Percentiles rank a stretch among this genome's conserved stretches.
Conservation (phyloP, 1,140 invertebrate genomes). For the Chymomyza costata region DNA sequence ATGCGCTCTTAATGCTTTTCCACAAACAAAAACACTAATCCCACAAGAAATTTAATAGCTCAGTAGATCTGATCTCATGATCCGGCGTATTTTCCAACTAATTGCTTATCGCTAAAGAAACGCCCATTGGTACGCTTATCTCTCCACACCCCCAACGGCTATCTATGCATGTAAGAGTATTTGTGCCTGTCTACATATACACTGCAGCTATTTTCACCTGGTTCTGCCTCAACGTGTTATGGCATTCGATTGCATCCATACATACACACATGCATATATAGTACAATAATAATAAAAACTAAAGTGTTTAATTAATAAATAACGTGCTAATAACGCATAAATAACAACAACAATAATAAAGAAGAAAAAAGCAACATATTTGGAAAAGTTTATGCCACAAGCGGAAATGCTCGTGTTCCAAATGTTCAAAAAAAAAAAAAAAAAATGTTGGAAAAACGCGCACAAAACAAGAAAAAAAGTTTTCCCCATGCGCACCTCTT, state of each 20-base stretch:
- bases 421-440: slow-evolving; percentile 25
- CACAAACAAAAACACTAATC: too few species aligned
- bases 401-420: slow-evolving; percentile 12
- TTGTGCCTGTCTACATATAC: too few species aligned
- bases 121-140: slow-evolving; percentile 11
- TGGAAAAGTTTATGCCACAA: slow-evolving; percentile 11
- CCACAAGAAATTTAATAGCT: too few species aligned
- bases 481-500: slow-evolving; percentile 3
- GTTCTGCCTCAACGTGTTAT: too few species aligned
- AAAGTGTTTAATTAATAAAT: slow-evolving; percentile 71
- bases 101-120: slow-evolving; percentile 26
- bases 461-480: too few species aligned
- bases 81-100: too few species aligned
- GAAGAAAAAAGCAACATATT: slow-evolving; percentile 8
- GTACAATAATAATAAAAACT: slow-evolving; percentile 36
- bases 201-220: too few species aligned
- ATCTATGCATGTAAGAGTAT: too few species aligned
- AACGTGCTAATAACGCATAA: slow-evolving; percentile 68
- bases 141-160: slow-evolving; percentile 12
- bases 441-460: slow-evolving; percentile 10
- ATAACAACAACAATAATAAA: slow-evolving; percentile 26
- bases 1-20: slow-evolving; percentile 28
- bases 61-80: too few species aligned
- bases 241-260: too few species aligned
- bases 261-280: not conserved